Evolutionary conservation across 2,888 invertebrate species (phyloP).

Genomic region (Cephonodes hylas): DNA sequence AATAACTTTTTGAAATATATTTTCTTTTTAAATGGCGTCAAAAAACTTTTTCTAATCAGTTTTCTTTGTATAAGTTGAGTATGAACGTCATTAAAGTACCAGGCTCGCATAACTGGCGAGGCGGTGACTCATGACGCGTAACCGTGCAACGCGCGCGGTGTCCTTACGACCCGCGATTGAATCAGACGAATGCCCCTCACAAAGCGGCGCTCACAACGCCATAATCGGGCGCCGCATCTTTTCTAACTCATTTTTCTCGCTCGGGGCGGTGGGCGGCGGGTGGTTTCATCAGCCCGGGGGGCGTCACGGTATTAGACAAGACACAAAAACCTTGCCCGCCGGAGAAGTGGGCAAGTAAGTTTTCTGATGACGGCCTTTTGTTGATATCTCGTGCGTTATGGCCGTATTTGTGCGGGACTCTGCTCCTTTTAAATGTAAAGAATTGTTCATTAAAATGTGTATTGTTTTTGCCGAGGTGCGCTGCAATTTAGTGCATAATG

Average conservation of each 20-base stretch:
- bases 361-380: conserved; percentile 67
- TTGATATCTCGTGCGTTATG: conserved; percentile 23
- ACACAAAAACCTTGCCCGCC: conserved; percentile 76
- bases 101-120: conserved; percentile 43
- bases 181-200: conserved; percentile 72
- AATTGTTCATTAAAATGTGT: conserved; percentile 5
- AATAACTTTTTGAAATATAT: too few species aligned
- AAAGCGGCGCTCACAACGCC: conserved; percentile 68
- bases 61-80: neutral
- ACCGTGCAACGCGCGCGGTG: conserved; percentile 48
- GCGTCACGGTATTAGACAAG: conserved; percentile 80
- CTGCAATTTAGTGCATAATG: conserved; percentile 8
- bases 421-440: neutral
- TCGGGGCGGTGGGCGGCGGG: conserved; percentile 47
- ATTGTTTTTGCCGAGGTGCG: conserved; percentile 16
- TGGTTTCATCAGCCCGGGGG: conserved; percentile 69
- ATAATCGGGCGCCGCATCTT: conserved; percentile 79
- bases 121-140: conserved; percentile 46
- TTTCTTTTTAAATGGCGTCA: too few species aligned
- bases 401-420: neutral
- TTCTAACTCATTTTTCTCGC: conserved; percentile 82
- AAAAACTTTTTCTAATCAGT: too few species aligned
- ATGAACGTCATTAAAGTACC: conserved; percentile 26
- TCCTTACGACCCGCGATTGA: conserved; percentile 65
- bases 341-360: conserved; percentile 71